A percentile compares a stretch with the other conserved stretches of the same genome.
These are phyloP conservation scores for Scleropages formosus DNA, from an alignment of 2,797 vertebrate genomes.

Conservation along the genomic window DNA sequence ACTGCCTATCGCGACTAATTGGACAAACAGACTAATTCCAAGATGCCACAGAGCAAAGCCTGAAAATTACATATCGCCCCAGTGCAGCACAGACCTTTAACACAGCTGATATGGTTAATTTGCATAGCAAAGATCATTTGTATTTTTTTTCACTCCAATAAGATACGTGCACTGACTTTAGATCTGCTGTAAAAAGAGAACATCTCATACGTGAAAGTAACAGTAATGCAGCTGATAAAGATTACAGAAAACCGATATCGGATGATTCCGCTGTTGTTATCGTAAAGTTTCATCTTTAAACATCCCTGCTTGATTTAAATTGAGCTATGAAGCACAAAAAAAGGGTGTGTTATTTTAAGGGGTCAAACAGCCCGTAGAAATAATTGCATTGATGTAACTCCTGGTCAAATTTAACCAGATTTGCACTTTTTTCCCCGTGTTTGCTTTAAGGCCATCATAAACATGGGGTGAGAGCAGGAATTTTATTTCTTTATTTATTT, in stretches of 20 bases:
- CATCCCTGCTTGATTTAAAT: not conserved
- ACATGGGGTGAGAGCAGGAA: not conserved
- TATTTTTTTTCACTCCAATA: not conserved
- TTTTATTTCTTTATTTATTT: constrained; percentile 9
- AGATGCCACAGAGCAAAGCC: not conserved
- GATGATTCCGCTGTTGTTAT: too few relatives aligned
- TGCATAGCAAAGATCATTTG: not conserved
- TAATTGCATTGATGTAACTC: too few relatives aligned
- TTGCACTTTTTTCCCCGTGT: not conserved
- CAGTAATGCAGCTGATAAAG: too few relatives aligned
- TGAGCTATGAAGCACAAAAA: too few relatives aligned
- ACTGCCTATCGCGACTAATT: not conserved
- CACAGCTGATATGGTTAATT: too few relatives aligned
- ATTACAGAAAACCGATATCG: too few relatives aligned
- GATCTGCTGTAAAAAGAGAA: too few relatives aligned
- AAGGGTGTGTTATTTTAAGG: too few relatives aligned
- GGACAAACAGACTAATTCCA: not conserved
- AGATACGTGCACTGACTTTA: not conserved
- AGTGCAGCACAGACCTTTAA: not conserved
- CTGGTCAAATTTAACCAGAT: not conserved
- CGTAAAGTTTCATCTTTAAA: not conserved
- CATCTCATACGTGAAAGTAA: too few relatives aligned
- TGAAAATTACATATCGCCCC: not conserved
- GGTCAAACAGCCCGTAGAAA: too few relatives aligned
- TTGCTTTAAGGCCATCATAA: not conserved